These are phyloP conservation scores for Andrena praecox DNA, from an alignment of 2,888 invertebrate species.

Conservation along the genomic window DNA sequence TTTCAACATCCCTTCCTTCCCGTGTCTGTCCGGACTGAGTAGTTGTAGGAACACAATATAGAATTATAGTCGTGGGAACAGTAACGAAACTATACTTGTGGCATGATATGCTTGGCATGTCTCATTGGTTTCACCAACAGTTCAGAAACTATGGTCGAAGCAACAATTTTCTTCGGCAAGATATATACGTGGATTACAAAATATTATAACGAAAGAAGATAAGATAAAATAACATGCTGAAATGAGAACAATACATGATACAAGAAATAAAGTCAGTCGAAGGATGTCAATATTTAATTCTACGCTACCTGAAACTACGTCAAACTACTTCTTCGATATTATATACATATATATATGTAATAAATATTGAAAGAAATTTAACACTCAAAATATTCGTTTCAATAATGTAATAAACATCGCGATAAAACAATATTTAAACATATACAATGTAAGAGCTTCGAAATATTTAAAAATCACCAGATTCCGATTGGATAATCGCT, in stretches of 20 bases:
- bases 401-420: not conserved
- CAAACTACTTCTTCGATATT: constrained; percentile 7
- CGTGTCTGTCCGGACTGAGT: constrained; percentile 76
- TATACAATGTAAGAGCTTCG: not conserved
- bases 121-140: constrained; percentile 14
- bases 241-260: constrained; percentile 30
- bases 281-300: not conserved
- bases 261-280: constrained; percentile 1
- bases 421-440: not conserved
- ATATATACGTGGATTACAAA: not conserved
- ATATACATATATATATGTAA: not conserved
- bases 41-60: constrained; percentile 63
- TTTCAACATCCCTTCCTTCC: constrained; percentile 86
- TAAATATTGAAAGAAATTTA: not conserved
- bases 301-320: not conserved
- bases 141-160: constrained; percentile 4
- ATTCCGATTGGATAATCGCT: too few species aligned
- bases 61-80: constrained; percentile 67
- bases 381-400: not conserved
- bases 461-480: not conserved
- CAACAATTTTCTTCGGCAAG: not conserved
- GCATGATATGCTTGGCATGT: not conserved
- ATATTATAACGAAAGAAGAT: constrained; percentile 1
- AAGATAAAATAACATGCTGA: constrained; percentile 34
- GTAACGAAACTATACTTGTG: constrained; percentile 71